Base-by-base conservation (phyloP, 1,140 invertebrate species). In the Scaptomyza pallida region DNA sequence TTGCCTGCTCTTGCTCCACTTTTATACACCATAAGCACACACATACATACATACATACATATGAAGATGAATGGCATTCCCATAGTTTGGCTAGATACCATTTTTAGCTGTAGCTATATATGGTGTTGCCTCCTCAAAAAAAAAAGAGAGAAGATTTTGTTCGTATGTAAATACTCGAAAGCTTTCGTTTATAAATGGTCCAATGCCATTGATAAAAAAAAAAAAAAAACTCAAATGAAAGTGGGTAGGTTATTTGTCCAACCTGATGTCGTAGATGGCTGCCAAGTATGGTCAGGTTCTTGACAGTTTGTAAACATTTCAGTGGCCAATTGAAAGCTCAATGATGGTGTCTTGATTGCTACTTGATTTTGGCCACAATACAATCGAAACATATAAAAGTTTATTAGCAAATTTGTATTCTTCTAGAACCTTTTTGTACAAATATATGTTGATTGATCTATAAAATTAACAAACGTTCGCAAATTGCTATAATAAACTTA, bases 1-100 rank as follows among this genome's bases (percentile, higher is more conserved):
- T 78, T 78, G 67, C 5, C 40, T 76, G 48, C 52, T 68, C 74
- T 78, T 78, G 82, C 81, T 88, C 82, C 75, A 88, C 78, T 85
- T 83, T 85, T 67, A 26, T 51, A 13, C 17, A n/a, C n/a, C n/a
- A n/a, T n/a, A 21, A 4, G n/a, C 5, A 2, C n/a, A 50, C 1
- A 37, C n/a, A 19, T 2, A 52, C 5, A 17, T 3, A 6, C 9
- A 19, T 13, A 35, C 12, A 30, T 15, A 5, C 6, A 15, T 55
- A 3, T 33, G 16, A 5, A 45, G 37, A 40, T 55, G 59, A 41
- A 61, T 61, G 47, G 47, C 59, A 52, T 52, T 9, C 19, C 45
- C 45, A 40, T 23, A 40, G 57, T 41, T n/a, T 23, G 5, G 13
- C n/a, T 40, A 21, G 17, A 3, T 13, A 13, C 17, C 35, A 41